A percentile compares a stretch with the other conserved stretches of the same genome.
Conservation (phyloP, 2,888 invertebrate genomes). For the Pandemis corylana region DNA sequence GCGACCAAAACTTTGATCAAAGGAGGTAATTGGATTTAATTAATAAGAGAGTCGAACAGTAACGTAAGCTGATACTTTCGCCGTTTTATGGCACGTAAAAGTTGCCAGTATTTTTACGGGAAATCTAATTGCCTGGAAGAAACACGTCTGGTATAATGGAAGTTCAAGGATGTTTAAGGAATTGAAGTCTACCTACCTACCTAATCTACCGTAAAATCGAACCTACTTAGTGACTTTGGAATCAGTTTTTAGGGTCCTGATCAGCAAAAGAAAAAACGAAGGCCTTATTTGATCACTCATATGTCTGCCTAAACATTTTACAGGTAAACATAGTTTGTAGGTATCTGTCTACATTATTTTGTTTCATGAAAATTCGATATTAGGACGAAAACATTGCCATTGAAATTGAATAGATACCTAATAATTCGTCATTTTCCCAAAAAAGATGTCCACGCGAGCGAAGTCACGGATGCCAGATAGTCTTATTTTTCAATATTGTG, state of each 20-base stretch:
- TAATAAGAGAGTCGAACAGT: slow-evolving; percentile 13
- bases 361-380: no score
- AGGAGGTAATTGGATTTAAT: slow-evolving; percentile 16
- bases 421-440: no score
- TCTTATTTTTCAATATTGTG: no score
- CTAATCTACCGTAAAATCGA: not conserved
- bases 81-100: slow-evolving; percentile 27
- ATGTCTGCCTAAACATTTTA: no score
- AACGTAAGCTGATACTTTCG: slow-evolving; percentile 19
- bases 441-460: no score
- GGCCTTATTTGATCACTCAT: no score
- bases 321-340: no score
- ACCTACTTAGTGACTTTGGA: not conserved
- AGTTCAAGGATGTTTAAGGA: not conserved
- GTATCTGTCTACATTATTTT: no score
- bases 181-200: not conserved
- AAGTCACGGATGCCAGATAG: no score
- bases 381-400: no score
- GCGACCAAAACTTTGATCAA: not conserved
- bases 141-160: not conserved
- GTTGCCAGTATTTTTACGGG: slow-evolving; percentile 15
- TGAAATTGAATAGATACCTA: no score
- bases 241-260: not conserved
- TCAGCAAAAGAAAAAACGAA: no score
- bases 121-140: slow-evolving; percentile 23